Evolutionary conservation across 2,888 invertebrate species (phyloP).

Genomic region (Neria commutata): DNA sequence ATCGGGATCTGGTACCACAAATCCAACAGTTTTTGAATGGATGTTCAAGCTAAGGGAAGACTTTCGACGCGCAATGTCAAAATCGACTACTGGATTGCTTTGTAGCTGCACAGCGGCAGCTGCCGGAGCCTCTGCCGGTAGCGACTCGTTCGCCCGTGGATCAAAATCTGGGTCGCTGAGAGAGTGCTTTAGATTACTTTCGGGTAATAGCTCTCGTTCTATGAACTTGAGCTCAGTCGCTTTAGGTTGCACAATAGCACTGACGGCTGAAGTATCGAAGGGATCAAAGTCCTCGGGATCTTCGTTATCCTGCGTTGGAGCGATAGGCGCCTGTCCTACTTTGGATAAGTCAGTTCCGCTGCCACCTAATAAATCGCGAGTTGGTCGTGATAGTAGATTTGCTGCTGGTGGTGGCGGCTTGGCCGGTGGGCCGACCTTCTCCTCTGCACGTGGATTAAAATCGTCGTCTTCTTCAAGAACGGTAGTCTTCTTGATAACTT

Average conservation of each 20-base stretch:
- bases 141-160: conserved; percentile 70
- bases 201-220: conserved; percentile 76
- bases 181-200: conserved; percentile 63
- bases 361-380: conserved; percentile 74
- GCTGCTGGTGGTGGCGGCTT: conserved; percentile 34
- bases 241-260: conserved; percentile 75
- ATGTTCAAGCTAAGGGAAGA: conserved; percentile 69
- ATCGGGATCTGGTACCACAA: conserved; percentile 68
- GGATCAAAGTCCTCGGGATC: conserved; percentile 73
- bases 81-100: conserved; percentile 30
- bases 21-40: conserved; percentile 67
- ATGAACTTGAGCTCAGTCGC: conserved; percentile 78
- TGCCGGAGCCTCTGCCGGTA: conserved; percentile 23
- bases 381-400: conserved; percentile 39
- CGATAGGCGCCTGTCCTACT: conserved; percentile 71
- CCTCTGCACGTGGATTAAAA: conserved; percentile 72
- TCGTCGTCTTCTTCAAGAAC: conserved; percentile 60
- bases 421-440: conserved; percentile 52
- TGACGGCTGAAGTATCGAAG: conserved; percentile 83
- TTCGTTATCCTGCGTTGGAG: conserved; percentile 65
- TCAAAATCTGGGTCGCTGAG: conserved; percentile 82
- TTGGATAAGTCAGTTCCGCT: conserved; percentile 77
- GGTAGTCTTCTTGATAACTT: conserved; percentile 67
- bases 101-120: conserved; percentile 3
- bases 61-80: conserved; percentile 63